A percentile compares a stretch with the other conserved stretches of the same genome.
Conservation (phyloP, 2,888 invertebrate species). For the Poecilobothrus nobilitatus region DNA sequence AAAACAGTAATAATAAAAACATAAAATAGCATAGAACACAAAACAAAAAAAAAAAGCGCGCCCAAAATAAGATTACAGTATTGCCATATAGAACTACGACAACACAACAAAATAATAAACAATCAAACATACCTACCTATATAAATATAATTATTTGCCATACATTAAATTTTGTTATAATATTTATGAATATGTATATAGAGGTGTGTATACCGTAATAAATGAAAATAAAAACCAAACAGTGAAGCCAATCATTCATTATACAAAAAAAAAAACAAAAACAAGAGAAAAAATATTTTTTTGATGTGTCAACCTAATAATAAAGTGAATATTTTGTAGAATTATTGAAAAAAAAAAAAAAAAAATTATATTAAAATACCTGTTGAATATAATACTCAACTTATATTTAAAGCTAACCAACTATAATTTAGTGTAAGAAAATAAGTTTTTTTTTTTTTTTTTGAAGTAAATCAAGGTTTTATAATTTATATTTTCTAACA, state of each 20-base stretch:
- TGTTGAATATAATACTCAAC: not conserved
- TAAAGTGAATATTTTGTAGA: not conserved
- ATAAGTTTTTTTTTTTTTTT: no score
- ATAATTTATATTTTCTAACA: no score
- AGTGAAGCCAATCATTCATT: not conserved
- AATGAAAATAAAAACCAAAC: not conserved
- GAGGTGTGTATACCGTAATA: no score
- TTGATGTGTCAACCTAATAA: conserved; percentile 3
- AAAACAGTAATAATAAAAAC: conserved; percentile 16
- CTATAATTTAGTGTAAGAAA: no score
- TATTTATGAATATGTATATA: no score
- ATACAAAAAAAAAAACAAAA: not conserved
- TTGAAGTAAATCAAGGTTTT: no score
- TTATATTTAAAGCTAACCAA: no score
- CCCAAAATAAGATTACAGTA: not conserved
- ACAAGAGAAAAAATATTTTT: not conserved
- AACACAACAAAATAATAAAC: not conserved
- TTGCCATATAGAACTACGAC: not conserved
- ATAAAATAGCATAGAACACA: conserved; percentile 12
- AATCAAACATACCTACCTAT: no score
- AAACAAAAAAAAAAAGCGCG: not conserved
- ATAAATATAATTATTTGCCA: no score
- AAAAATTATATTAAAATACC: not conserved
- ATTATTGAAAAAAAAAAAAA: no score
- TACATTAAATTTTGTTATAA: no score